Base-by-base conservation (phyloP, 2,888 invertebrate genomes). In the Cerastis leucographa region DNA sequence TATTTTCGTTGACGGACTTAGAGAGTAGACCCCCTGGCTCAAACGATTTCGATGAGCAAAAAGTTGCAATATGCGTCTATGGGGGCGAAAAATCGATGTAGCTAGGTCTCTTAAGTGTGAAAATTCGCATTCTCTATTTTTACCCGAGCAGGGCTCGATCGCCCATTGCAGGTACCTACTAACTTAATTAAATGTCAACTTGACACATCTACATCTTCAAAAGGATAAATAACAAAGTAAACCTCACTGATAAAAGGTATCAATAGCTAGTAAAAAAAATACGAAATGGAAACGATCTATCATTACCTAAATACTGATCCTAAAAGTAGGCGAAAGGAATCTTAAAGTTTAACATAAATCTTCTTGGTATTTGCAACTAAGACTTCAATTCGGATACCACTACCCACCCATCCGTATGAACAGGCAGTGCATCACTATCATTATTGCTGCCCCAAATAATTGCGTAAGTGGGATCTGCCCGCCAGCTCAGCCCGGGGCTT, bases 381-480 rank as follows among this genome's bases (percentile, higher is more conserved):
- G 46, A 35, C 62, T 35, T n/a, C n/a, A 67, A 70, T 67, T 67
- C 61, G 42, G 54, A 62, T 40, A 42, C n/a, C 42, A n/a, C n/a
- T 0, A n/a, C 14, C 17, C 14, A n/a, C 14, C 17, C 14, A 59
- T 35, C 44, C 71, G n/a, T 66, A 17, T 44, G 17, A 56, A 35
- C 76, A 69, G 70, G 80, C 82, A 67, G 73, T 82, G 80, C 83
- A 79, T 84, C 85, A 85, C 84, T 67, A 80, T 84, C 85, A 85
- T 84, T 67, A 68, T 65, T 89, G 88, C 79, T 87, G 70, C 51
- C 69, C 68, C 71, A 88, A 87, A 91, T 93, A 92, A 93, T 92
- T 92, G 92, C 91, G 91, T 92, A 92, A 93, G 91, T 91, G 90
- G 91, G 89, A 90, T 92, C 92, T 91, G 66, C 80, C 85, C 88